A percentile compares a stretch with the other conserved stretches of the same genome.
These are phyloP conservation scores for Gonatopus flavifemur DNA, from an alignment of 1,140 invertebrate species.

Conservation along the genomic window DNA sequence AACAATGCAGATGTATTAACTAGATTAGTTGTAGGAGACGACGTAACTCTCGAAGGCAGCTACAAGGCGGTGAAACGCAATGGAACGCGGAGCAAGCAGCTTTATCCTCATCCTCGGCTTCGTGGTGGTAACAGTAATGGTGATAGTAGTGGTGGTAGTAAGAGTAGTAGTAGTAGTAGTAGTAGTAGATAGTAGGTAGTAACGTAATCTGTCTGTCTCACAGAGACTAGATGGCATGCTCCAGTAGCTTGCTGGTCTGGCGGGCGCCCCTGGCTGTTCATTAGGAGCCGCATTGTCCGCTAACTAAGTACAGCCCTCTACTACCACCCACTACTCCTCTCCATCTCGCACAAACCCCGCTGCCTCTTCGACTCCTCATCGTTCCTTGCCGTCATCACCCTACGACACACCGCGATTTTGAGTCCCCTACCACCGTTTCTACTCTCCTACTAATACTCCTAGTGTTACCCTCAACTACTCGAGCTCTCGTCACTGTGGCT, in stretches of 20 bases:
- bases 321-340: constrained; percentile 26
- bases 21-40: too few relatives aligned
- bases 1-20: too few relatives aligned
- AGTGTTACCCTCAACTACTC: constrained; percentile 12
- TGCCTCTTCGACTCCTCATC: constrained; percentile 11
- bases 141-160: too few relatives aligned
- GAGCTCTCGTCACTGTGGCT: constrained; percentile 22
- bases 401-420: not conserved
- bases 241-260: constrained; percentile 39
- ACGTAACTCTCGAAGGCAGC: too few relatives aligned
- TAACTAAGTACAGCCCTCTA: constrained; percentile 55
- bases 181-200: too few relatives aligned
- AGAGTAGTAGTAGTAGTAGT: too few relatives aligned
- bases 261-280: constrained; percentile 57
- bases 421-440: constrained; percentile 17
- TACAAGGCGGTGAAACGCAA: too few relatives aligned
- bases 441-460: constrained; percentile 1
- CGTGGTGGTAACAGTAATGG: too few relatives aligned
- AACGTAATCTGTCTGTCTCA: constrained; percentile 53
- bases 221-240: constrained; percentile 47
- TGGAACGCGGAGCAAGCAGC: too few relatives aligned
- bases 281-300: constrained; percentile 59
- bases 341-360: constrained; percentile 35
- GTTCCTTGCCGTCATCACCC: not conserved
- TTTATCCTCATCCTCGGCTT: too few relatives aligned